A percentile compares a stretch with the other conserved stretches of the same genome.
Conservation (phyloP, 2,888 invertebrate species). For the Hypselothyrea guttata region DNA sequence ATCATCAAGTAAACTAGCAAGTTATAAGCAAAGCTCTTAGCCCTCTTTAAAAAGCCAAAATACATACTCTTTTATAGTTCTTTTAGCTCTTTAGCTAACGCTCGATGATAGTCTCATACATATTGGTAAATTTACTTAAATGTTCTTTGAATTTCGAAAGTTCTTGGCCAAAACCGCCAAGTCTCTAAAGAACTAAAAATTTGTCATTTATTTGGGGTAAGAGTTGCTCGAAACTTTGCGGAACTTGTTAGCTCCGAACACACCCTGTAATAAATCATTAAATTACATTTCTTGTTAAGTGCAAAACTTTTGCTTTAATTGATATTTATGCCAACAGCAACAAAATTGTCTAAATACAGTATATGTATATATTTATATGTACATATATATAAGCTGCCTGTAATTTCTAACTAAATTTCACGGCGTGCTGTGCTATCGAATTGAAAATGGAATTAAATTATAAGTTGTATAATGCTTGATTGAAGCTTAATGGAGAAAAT, state of each 20-base stretch:
- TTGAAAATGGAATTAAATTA: slow-evolving; percentile 40
- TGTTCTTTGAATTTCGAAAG: too few species aligned
- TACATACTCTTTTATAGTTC: too few species aligned
- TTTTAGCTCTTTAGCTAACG: too few species aligned
- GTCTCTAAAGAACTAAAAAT: slow-evolving; percentile 10
- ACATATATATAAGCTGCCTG: slow-evolving; percentile 12
- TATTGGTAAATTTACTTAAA: too few species aligned
- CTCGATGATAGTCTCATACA: too few species aligned
- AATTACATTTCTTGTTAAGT: slow-evolving; percentile 42
- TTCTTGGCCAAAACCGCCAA: too few species aligned
- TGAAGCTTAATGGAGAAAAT: slow-evolving; percentile 20
- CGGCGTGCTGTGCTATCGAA: slow-evolving; percentile 10
- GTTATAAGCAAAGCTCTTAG: too few species aligned
- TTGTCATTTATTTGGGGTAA: neutral
- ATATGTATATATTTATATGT: neutral
- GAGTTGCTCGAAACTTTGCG: neutral
- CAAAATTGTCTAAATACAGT: neutral
- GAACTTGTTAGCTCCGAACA: neutral
- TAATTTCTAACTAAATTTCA: slow-evolving; percentile 26
- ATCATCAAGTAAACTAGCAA: too few species aligned
- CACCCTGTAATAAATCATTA: slow-evolving; percentile 33
- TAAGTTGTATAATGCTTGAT: slow-evolving; percentile 49
- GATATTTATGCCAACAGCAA: slow-evolving; percentile 50
- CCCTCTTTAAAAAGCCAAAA: too few species aligned
- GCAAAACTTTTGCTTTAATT: slow-evolving; percentile 51